Base-by-base conservation (phyloP, 2,113 vertebrate species). In the Stictonetta naevosa region DNA sequence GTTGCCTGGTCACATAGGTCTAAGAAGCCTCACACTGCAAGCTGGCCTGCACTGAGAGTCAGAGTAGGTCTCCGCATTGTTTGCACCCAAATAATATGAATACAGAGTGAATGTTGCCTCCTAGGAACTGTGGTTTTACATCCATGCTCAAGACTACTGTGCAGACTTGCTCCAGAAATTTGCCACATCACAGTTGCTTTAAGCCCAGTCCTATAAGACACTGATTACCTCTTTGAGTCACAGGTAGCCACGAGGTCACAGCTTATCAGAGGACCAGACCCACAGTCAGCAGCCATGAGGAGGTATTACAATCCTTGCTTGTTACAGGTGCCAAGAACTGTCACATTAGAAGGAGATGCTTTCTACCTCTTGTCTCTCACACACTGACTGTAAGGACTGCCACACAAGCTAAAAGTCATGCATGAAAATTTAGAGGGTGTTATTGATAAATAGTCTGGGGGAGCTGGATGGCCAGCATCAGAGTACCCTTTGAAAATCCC, bases 111-210 rank as follows among this genome's bases (percentile, higher is more conserved):
- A 13, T 29, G 38, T 7, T 80, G 58, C 34, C 15, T 36, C 36
- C 42, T 52, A 33, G 19, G 14, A 60, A 72, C 66, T 59, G 11
- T 8, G 38, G 40, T 60, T 26, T 93, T 40, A 81, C 15, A 48
- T 72, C 62, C 48, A 60, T 0, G 0, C 7, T 62, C 29, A 44
- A 11, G 13, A 63, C 58, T 28, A 23, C 13, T 52, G 31, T 31
- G 36, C 29, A 88, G 69, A 52, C 22, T n/a, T 59, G 52, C 36
- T 81, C 46, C 31, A 77, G n/a, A 44, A 73, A 26, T 42, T n/a
- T 81, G 62, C n/a, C 31, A 90, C 10, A 42, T 66, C 59, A 50
- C 18, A 13, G 22, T 31, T 83, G 80, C 55, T 66, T 59, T 46
- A 55, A 78, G 21, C 2, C 42, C 53, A 60, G 28, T 52, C 14